Base-by-base conservation (phyloP, 2,888 invertebrate genomes). In the Elmis aenea region DNA sequence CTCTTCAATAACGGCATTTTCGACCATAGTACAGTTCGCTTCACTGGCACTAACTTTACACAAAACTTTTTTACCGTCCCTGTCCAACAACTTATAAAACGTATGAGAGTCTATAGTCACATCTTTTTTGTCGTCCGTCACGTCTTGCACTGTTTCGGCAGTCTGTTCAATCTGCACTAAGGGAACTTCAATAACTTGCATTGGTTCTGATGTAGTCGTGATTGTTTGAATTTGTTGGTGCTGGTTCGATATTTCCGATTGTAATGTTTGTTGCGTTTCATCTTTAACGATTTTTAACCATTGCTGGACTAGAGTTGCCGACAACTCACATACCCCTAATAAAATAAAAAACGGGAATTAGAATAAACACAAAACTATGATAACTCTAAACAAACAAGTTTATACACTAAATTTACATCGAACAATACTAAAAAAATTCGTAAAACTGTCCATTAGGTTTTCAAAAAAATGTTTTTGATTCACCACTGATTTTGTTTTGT, bases 271-370 rank as follows among this genome's bases (percentile, higher is more conserved):
- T 10, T 53, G 38, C 28, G 50, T 52, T 67, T 83, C 81, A 41
- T 83, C 85, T 66, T 91, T 89, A 2, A 93, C 90, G 37, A 90
- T 84, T 65, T 84, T 84, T 54, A 92, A 73, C 93, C 93, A 93
- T 61, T 86, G 85, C 58, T 90, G 87, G 14, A 93, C 92, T 38
- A 93, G 73, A 55, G 83, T 81, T 36, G 80, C 77, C 8, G 93
- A 88, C 53, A 90, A 69, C 37, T 79, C 76, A 59, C 85, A 78
- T 36, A 90, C 83, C 59, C 76, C 88, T 88, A 70, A 54, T 75
- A 74, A 42, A 50, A 24, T 34, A 25, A n/a, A 13, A 33, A 15
- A 16, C 5, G 8, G 5, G 18, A 23, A 33, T 13, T 9, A 2
- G 10, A 13, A 2, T n/a, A n/a, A n/a, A n/a, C n/a, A n/a, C n/a